Conservation (phyloP, 2,797 vertebrate genomes). For the Hozukius guyotensis region DNA sequence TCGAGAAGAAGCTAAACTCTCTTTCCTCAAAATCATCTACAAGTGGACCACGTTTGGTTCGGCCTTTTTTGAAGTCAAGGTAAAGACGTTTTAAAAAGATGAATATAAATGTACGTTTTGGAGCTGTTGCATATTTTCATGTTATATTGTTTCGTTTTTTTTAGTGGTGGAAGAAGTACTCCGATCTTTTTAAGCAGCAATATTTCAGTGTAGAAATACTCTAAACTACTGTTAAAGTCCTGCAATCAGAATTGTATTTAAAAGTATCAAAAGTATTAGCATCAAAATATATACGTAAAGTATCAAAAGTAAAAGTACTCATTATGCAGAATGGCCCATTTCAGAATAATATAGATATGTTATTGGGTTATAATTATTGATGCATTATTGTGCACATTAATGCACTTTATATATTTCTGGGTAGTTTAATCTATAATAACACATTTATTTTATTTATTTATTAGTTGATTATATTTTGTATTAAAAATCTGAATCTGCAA, state of each 20-base stretch:
- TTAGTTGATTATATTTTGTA: background rate
- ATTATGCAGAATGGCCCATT: too few relatives aligned
- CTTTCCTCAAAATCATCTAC: slow-evolving; percentile 94
- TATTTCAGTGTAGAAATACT: background rate
- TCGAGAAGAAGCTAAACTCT: slow-evolving; percentile 93
- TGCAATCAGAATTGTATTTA: background rate
- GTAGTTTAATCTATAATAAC: background rate
- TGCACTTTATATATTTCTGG: too few relatives aligned
- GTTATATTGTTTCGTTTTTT: background rate
- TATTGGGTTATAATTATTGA: background rate
- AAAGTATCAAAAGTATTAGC: background rate
- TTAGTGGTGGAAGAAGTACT: background rate
- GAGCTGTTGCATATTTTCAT: background rate
- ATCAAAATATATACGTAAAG: background rate
- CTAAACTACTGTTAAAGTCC: background rate
- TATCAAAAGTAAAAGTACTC: too few relatives aligned
- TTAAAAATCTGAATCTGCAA: background rate
- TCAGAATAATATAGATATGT: background rate
- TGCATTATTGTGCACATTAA: background rate
- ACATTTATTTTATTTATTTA: background rate
- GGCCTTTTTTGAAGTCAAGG: slow-evolving; percentile 99
- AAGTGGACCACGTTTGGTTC: slow-evolving; percentile 98
- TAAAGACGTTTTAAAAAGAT: slow-evolving; percentile 52
- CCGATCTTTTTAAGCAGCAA: background rate
- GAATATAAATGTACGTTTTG: background rate